Evolutionary conservation across 2,797 vertebrate genomes (phyloP), one percentile per base, ranked within the genome.

Genomic region (Sternotherus odoratus): DNA sequence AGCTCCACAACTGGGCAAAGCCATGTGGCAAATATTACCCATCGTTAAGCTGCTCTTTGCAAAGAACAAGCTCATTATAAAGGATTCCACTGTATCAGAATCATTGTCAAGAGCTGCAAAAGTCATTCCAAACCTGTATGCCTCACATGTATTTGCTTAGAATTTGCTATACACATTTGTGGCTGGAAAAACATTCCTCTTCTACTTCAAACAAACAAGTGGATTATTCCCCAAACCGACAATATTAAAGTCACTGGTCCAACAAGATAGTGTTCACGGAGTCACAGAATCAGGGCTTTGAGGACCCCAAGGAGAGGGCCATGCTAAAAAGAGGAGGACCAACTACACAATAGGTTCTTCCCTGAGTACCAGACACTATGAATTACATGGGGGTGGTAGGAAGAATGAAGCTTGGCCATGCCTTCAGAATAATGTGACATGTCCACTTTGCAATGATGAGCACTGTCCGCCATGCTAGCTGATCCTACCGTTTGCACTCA

Each of bases 391-490:
- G 28, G 1, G 7, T 30, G 39, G 36, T 1, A 46, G 30, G 3
- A 82, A 46, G 53, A 83, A 16, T 4, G 72, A 93, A 86, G 5
- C 1, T 94, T 77, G 36, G 4, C 43, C 30, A 26, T 30, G 39
- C 57, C 16, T 83, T 51, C 33, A 33, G 12, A 51, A 23, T 33
- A 49, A 51, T 12, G 5, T 36, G 60, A 12, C 8, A 19, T 1
- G 4, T 17, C 13, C 9, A 2, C 13, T 43, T 33, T 56, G 28
- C 2, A 48, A 4, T 16, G 1, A 23, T 17, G 5, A 24, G 2
- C 28, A 5, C 57, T 82, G 16, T 43, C 77, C n/a, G 80, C 5
- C 24, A 63, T 48, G 39, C 4, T 6, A 51, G 16, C 6, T 6
- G 3, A 87, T 77, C 49, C 39, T 30, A 66, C 8, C 16, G 15